A percentile compares a stretch with the other conserved stretches of the same genome.
Conservation (phyloP, 2,797 vertebrate species). For the Schizopygopsis malacanthus region DNA sequence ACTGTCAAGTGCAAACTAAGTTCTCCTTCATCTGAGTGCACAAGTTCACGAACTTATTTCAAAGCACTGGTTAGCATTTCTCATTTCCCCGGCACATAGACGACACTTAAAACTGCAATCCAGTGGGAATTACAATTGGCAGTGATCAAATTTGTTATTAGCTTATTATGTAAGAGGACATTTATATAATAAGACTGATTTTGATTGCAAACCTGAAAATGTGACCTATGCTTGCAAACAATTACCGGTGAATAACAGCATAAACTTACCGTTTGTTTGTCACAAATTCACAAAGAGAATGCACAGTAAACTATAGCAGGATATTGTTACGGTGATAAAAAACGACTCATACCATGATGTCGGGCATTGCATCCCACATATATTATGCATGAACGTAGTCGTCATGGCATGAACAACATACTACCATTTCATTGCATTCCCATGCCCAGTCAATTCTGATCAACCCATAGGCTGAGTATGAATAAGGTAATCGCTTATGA, state of each 20-base stretch:
- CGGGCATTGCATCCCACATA: slow-evolving; percentile 1
- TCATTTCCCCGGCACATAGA: background rate
- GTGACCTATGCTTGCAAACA: background rate
- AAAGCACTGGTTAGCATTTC: slow-evolving; percentile 19
- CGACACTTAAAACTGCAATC: background rate
- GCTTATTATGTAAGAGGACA: slow-evolving; percentile 17
- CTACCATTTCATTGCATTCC: background rate
- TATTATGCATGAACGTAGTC: background rate
- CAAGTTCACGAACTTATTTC: slow-evolving; percentile 12
- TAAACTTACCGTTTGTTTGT: background rate
- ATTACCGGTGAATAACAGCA: background rate
- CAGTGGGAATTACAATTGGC: slow-evolving; percentile 20
- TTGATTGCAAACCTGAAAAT: background rate
- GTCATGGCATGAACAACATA: background rate
- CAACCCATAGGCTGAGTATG: background rate
- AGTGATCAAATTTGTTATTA: slow-evolving; percentile 17
- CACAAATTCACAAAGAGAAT: background rate
- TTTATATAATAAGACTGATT: slow-evolving; percentile 20
- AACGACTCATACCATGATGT: slow-evolving; percentile 6
- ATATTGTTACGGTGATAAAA: background rate
- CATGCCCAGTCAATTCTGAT: slow-evolving; percentile 22
- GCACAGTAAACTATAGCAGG: background rate
- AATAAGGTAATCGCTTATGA: slow-evolving; percentile 37
- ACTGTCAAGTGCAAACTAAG: slow-evolving; percentile 37
- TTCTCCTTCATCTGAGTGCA: slow-evolving; percentile 33